Percentiles rank a stretch among this genome's conserved stretches.
These are phyloP conservation scores for Drosophila varians DNA, from an alignment of 1,140 invertebrate species.

Conservation along the genomic window DNA sequence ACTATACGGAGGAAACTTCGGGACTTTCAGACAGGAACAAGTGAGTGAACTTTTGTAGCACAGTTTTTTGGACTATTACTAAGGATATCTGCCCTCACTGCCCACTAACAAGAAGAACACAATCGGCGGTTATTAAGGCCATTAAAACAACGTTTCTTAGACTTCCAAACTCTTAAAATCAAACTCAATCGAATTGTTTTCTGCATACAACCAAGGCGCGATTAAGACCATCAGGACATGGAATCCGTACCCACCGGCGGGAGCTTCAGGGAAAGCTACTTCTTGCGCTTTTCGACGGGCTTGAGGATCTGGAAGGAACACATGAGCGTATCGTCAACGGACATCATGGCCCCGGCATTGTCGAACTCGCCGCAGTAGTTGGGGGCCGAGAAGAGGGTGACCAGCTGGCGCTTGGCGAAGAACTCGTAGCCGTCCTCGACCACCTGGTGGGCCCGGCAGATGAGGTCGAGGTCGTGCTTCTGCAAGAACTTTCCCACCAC, in stretches of 20 bases:
- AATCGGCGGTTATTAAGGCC: background rate
- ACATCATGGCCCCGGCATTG: conserved; percentile 99
- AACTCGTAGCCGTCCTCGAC: conserved; percentile 99
- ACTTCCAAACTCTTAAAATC: conserved; percentile 7
- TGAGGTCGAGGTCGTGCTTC: conserved; percentile 97
- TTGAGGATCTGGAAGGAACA: conserved; percentile 99
- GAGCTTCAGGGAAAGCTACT: conserved; percentile 10
- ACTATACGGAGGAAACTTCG: background rate
- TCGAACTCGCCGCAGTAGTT: conserved; percentile 99
- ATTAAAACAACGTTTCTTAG: background rate
- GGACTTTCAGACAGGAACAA: background rate
- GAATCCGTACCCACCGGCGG: background rate
- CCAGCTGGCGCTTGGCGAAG: conserved; percentile 98
- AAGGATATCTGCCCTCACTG: background rate
- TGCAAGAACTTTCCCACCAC: conserved; percentile 96
- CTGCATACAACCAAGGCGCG: conserved; percentile 1
- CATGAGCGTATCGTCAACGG: conserved; percentile 99
- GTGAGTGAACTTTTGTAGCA: conserved; percentile 2
- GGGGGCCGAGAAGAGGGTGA: conserved; percentile 98
- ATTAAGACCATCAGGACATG: background rate
- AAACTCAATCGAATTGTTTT: background rate
- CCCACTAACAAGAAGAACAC: background rate
- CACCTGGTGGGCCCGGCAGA: conserved; percentile 98
- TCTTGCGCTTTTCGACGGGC: conserved; percentile 86
- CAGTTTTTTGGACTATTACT: background rate